phyloP scores from a whole-genome alignment of 1,140 invertebrate species.

The Drosophila murphyi region DNA sequence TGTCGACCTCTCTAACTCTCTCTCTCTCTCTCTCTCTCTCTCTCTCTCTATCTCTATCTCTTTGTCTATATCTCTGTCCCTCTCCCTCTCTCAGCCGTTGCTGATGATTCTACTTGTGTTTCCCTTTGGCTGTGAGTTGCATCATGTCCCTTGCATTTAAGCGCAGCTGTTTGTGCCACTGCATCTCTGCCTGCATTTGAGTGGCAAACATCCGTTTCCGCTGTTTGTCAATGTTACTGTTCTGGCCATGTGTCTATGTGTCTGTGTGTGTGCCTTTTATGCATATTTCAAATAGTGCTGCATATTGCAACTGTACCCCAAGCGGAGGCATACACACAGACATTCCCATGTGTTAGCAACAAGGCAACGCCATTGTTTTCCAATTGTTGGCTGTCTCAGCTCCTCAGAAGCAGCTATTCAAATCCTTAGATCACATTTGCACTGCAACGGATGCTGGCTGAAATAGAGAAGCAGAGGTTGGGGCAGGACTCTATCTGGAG shows the following conservation, averaged over 20 bases:
- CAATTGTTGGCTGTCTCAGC: slow-evolving; percentile 23
- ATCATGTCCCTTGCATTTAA: slow-evolving; percentile 4
- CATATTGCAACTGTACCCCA: slow-evolving; percentile 39
- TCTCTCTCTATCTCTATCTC: neutral
- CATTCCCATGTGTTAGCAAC: slow-evolving; percentile 25
- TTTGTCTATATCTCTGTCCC: neutral
- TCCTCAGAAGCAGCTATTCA: slow-evolving; percentile 2
- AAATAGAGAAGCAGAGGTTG: neutral
- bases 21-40: neutral
- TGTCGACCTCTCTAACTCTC: neutral
- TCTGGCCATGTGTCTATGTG: slow-evolving; percentile 16
- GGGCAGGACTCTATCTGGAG: neutral
- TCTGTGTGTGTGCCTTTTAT: slow-evolving; percentile 26
- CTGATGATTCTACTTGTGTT: neutral
- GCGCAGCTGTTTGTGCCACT: slow-evolving; percentile 22
- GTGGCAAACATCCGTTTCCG: slow-evolving; percentile 65
- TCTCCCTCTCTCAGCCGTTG: neutral
- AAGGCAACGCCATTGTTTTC: slow-evolving; percentile 37
- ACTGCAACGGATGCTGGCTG: slow-evolving; percentile 6
- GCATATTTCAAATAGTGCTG: slow-evolving; percentile 53
- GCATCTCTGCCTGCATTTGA: slow-evolving; percentile 51
- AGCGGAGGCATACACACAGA: slow-evolving; percentile 33
- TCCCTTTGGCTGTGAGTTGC: neutral
- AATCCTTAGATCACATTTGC: slow-evolving; percentile 5
- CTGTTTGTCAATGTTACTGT: slow-evolving; percentile 44